Conservation (phyloP, 2,888 invertebrate species). For the Eudemis profundana region DNA sequence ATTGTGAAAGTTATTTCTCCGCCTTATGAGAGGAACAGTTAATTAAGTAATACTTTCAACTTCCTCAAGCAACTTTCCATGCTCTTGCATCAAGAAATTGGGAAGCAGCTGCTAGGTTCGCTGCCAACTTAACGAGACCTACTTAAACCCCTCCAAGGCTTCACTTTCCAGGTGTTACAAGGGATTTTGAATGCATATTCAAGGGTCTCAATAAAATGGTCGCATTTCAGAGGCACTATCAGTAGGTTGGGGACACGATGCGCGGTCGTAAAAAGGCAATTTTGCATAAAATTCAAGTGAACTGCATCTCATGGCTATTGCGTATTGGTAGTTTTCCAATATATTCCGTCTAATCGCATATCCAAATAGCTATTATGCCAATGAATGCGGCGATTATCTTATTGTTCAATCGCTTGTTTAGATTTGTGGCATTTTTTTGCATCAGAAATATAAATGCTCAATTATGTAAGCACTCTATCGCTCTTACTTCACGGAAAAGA, state of each 20-base stretch:
- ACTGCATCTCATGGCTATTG: constrained; percentile 58
- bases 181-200: constrained; percentile 28
- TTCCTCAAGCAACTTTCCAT: constrained; percentile 42
- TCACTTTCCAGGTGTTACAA: constrained; percentile 17
- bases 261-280: constrained; percentile 62
- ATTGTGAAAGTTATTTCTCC: constrained; percentile 38
- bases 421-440: not conserved
- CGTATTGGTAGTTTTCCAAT: constrained; percentile 57
- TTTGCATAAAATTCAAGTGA: constrained; percentile 60
- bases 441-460: too few species aligned
- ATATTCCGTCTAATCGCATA: constrained; percentile 51
- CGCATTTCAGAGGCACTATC: constrained; percentile 31
- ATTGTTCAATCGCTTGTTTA: constrained; percentile 18
- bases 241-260: constrained; percentile 45
- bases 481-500: not conserved
- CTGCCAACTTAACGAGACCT: constrained; percentile 30
- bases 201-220: constrained; percentile 30
- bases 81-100: constrained; percentile 43
- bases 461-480: not conserved
- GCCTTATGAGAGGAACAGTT: constrained; percentile 46
- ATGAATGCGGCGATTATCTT: constrained; percentile 20
- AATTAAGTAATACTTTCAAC: constrained; percentile 42
- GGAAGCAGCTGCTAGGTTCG: constrained; percentile 42
- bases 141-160: constrained; percentile 13
- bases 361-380: constrained; percentile 51